Evolutionary conservation across 2,888 invertebrate genomes (phyloP), one percentile per base, ranked within the genome.

Genomic region (Aphodius sticticus): DNA sequence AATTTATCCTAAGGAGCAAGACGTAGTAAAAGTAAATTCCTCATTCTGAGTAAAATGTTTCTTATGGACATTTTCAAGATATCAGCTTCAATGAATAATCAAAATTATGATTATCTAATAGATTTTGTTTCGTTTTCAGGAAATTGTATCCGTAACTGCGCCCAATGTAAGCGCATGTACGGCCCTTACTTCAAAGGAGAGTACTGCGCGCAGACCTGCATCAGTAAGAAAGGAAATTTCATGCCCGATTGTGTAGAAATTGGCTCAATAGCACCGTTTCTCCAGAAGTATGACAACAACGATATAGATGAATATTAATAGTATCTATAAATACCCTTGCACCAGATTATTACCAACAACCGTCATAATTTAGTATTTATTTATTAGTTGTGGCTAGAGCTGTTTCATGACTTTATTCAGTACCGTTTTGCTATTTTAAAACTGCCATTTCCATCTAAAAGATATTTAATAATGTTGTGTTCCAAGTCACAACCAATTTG

Each of bases 131-230:
- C 6, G 80, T 76, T 86, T 87, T 72, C 81, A 88, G 95, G 94
- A 83, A 91, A 94, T 77, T 96, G 96, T 89, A 93, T 96, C 81
- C 93, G 96, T 84, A 97, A 97, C 89, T 97, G 97, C 87, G 96
- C 96, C 0, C 96, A 96, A 86, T 97, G 96, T 89, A 96, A 96
- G 89, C 95, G 95, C 88, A 96, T 96, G 94, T 94, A 95, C 83
- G 96, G 96, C 0, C 92, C 93, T 0, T 96, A 95, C 90, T 97
- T 97, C 89, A 95, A 96, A 86, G 96, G 96, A 0, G 94, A 95
- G 76, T 92, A 95, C 0, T 97, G 97, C 88, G 96, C 96, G 0
- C 95, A 96, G 85, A 93, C 95, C 83, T 97, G 97, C 88, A 91
- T 96, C 84, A 94, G 95, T 87, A 94, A 93, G 89, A 95, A 94